phyloP scores from a whole-genome alignment of 2,797 vertebrate genomes.

The Microchirus variegatus region DNA sequence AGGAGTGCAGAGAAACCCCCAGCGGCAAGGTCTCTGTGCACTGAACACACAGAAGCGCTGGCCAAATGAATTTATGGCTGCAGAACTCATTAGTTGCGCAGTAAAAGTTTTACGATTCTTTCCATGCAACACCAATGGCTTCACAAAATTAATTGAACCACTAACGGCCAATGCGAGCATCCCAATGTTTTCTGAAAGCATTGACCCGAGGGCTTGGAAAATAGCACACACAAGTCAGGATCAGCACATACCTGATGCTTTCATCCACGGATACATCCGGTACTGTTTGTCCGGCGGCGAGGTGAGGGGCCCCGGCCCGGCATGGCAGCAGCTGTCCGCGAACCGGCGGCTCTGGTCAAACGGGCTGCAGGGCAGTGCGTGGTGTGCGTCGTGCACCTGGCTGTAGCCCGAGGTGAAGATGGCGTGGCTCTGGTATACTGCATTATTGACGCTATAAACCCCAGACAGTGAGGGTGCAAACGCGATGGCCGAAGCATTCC shows the following conservation, averaged over 20 bases:
- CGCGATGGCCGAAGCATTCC: constrained; percentile 81
- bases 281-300: constrained; percentile 85
- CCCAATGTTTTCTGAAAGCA: constrained; percentile 56
- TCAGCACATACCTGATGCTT: constrained; percentile 85
- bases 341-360: constrained; percentile 90
- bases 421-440: constrained; percentile 82
- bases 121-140: constrained; percentile 90
- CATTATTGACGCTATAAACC: constrained; percentile 88
- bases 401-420: constrained; percentile 82
- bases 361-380: constrained; percentile 84
- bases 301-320: constrained; percentile 84
- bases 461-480: constrained; percentile 81
- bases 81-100: constrained; percentile 83
- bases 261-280: constrained; percentile 94
- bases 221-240: not conserved
- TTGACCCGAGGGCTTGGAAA: constrained; percentile 26
- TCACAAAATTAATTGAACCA: constrained; percentile 89
- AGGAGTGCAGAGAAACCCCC: constrained; percentile 67
- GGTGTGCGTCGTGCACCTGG: constrained; percentile 83
- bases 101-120: constrained; percentile 97
- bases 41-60: constrained; percentile 73
- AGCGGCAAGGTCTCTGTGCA: constrained; percentile 72
- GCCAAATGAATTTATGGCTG: constrained; percentile 83
- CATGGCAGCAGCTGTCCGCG: constrained; percentile 88
- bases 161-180: constrained; percentile 76